Evolutionary conservation across 2,888 invertebrate species (phyloP).

Genomic region (Lamellibrachia columna): DNA sequence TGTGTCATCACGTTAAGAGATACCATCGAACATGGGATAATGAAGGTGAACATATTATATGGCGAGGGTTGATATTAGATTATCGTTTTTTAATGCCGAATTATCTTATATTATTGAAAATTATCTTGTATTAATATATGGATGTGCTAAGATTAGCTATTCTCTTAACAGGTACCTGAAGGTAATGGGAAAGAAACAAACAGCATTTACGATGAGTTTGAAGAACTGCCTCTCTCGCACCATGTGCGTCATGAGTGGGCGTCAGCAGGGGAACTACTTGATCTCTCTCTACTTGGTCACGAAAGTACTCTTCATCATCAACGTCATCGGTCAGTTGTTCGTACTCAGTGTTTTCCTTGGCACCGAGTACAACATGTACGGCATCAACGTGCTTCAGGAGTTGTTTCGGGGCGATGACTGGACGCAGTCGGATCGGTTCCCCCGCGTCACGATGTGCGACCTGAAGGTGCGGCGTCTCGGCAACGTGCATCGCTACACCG

Average conservation of each 20-base stretch:
- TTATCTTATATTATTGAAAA: too few relatives aligned
- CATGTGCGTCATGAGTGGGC: conserved; percentile 63
- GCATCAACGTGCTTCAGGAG: conserved; percentile 67
- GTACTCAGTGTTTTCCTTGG: conserved; percentile 43
- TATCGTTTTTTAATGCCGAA: too few relatives aligned
- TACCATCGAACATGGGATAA: too few relatives aligned
- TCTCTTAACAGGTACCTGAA: conserved; percentile 36
- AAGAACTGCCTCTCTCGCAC: conserved; percentile 62
- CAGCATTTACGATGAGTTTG: conserved; percentile 61
- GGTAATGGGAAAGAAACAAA: conserved; percentile 42
- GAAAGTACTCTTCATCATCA: conserved; percentile 61
- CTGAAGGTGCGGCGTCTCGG: conserved; percentile 55
- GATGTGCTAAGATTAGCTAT: background rate
- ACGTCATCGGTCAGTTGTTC: conserved; percentile 59
- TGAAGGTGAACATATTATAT: too few relatives aligned
- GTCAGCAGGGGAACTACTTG: conserved; percentile 67
- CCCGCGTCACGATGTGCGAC: conserved; percentile 65
- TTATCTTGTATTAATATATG: background rate
- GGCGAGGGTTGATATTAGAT: too few relatives aligned
- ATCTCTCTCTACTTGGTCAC: conserved; percentile 67
- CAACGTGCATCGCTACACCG: conserved; percentile 67
- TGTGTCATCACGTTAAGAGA: too few relatives aligned
- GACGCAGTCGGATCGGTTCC: conserved; percentile 62
- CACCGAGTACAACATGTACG: conserved; percentile 46
- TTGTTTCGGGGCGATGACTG: conserved; percentile 64